Evolutionary conservation across 2,888 invertebrate genomes (phyloP).

Genomic region (Chydorus sphaericus): DNA sequence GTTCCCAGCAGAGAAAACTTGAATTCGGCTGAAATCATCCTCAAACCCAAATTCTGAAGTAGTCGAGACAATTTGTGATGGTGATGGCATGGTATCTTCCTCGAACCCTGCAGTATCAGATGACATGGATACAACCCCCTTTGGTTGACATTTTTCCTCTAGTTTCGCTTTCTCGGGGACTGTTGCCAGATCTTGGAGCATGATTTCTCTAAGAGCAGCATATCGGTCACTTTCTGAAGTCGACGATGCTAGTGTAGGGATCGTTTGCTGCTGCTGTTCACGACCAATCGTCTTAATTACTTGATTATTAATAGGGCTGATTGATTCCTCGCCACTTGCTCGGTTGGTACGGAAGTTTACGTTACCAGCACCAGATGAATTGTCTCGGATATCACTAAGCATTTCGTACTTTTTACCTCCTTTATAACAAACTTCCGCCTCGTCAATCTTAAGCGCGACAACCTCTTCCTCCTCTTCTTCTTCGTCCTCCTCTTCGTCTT

Average conservation of each 20-base stretch:
- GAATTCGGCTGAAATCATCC: neutral
- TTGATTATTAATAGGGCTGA: too few relatives aligned
- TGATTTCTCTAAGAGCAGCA: slow-evolving; percentile 55
- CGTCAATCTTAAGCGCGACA: neutral
- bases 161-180: too few relatives aligned
- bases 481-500: slow-evolving; percentile 25
- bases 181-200: slow-evolving; percentile 6
- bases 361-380: too few relatives aligned
- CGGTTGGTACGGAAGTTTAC: too few relatives aligned
- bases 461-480: slow-evolving; percentile 8
- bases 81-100: neutral
- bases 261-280: too few relatives aligned
- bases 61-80: neutral
- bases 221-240: slow-evolving; percentile 46
- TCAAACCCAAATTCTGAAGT: slow-evolving; percentile 6
- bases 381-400: slow-evolving; percentile 10
- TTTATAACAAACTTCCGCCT: slow-evolving; percentile 7
- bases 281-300: neutral
- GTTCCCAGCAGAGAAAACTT: too few relatives aligned
- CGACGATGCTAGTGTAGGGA: too few relatives aligned
- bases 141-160: too few relatives aligned
- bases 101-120: neutral
- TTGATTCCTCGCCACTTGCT: neutral
- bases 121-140: too few relatives aligned
- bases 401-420: slow-evolving; percentile 10